These are phyloP conservation scores for Probaryconus sp. DNA, from an alignment of 1,140 invertebrate species.

Conservation along the genomic window DNA sequence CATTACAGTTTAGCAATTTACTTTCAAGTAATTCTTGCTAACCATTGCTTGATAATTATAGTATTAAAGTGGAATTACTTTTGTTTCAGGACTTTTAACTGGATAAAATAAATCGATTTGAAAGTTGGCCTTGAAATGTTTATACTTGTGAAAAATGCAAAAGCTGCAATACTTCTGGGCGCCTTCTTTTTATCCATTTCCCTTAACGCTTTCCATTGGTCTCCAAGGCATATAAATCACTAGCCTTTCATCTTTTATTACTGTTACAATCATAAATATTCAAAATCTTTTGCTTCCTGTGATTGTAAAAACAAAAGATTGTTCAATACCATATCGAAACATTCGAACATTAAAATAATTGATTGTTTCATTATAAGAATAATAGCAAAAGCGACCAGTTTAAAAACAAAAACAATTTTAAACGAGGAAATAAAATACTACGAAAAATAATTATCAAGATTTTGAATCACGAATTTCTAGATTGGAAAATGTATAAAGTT, in stretches of 20 bases:
- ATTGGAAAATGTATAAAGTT: too few species aligned
- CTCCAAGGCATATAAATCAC: constrained; percentile 45
- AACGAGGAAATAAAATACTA: too few species aligned
- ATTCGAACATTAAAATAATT: neutral
- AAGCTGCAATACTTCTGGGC: constrained; percentile 22
- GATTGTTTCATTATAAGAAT: constrained; percentile 3
- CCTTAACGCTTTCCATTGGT: constrained; percentile 39
- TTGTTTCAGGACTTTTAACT: too few species aligned
- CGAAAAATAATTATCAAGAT: too few species aligned
- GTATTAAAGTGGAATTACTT: too few species aligned
- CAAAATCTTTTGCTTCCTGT: constrained; percentile 28
- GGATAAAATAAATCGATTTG: constrained; percentile 5
- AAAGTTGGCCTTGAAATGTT: constrained; percentile 15
- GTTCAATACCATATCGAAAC: too few species aligned
- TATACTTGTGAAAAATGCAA: constrained; percentile 47
- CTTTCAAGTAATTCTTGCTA: too few species aligned
- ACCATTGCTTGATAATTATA: too few species aligned
- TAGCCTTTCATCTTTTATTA: constrained; percentile 37
- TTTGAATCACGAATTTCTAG: too few species aligned
- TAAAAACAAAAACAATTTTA: too few species aligned
- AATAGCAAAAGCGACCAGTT: too few species aligned
- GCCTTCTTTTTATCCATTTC: constrained; percentile 12
- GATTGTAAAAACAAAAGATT: constrained; percentile 45
- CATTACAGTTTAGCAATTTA: neutral
- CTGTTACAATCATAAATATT: constrained; percentile 50